Percentiles rank a stretch among this genome's conserved stretches.
These are phyloP conservation scores for Syngnathus typhle DNA, from an alignment of 2,113 vertebrate genomes.

Conservation along the genomic window DNA sequence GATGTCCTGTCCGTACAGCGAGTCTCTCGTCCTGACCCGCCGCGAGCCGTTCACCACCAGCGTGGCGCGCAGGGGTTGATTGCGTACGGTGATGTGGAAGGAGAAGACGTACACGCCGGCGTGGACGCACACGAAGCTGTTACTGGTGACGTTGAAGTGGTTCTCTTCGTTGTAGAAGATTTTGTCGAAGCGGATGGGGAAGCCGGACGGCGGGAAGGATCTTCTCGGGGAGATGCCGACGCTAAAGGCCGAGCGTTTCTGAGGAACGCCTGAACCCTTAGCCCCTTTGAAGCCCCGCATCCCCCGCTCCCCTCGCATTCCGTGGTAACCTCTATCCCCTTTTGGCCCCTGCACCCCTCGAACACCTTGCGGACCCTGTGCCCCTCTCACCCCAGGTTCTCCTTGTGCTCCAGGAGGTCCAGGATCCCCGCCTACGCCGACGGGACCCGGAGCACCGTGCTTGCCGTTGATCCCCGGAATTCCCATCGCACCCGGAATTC, in stretches of 20 bases:
- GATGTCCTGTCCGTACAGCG: slow-evolving; percentile 87
- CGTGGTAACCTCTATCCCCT: slow-evolving; percentile 78
- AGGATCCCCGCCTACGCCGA: slow-evolving; percentile 73
- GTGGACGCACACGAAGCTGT: slow-evolving; percentile 84
- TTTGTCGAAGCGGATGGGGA: slow-evolving; percentile 86
- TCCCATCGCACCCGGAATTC: slow-evolving; percentile 80
- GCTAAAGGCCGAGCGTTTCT: slow-evolving; percentile 82
- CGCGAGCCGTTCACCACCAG: slow-evolving; percentile 80
- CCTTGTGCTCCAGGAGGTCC: slow-evolving; percentile 83
- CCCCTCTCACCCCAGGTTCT: slow-evolving; percentile 72
- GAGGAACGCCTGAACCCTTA: slow-evolving; percentile 60
- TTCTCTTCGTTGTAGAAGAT: slow-evolving; percentile 83
- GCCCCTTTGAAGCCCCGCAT: slow-evolving; percentile 81
- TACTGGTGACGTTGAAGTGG: slow-evolving; percentile 76
- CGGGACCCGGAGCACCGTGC: slow-evolving; percentile 71
- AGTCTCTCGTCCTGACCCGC: slow-evolving; percentile 82
- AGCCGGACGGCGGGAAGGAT: slow-evolving; percentile 85
- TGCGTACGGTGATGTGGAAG: slow-evolving; percentile 89
- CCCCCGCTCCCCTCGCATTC: slow-evolving; percentile 80
- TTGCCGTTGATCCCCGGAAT: slow-evolving; percentile 73
- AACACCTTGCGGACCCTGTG: slow-evolving; percentile 69
- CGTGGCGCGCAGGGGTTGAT: slow-evolving; percentile 80
- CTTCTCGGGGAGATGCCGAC: slow-evolving; percentile 81
- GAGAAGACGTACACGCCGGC: slow-evolving; percentile 88
- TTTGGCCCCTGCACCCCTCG: slow-evolving; percentile 79